Percentiles rank a stretch among this genome's conserved stretches.
Conservation (phyloP, 2,113 vertebrate genomes). For the Edolisoma coerulescens region DNA sequence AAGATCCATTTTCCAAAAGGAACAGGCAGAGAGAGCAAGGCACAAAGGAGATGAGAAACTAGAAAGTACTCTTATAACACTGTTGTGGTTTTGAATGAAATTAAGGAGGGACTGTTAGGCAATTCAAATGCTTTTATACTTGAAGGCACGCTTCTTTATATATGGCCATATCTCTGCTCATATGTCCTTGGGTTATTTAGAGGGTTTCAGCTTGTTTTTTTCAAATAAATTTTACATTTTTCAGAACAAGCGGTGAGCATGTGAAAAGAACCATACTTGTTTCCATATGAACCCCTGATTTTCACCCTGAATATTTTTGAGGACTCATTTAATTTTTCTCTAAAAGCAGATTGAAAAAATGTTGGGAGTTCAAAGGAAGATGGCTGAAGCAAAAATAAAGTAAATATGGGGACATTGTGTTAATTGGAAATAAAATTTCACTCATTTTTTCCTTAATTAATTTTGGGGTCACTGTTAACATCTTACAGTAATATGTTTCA, state of each 20-base stretch:
- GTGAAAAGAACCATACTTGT: neutral
- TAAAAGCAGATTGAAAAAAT: neutral
- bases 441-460: neutral
- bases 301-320: neutral
- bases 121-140: neutral
- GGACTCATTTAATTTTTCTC: neutral
- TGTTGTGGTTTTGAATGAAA: neutral
- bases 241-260: neutral
- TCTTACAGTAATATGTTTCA: neutral
- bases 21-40: neutral
- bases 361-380: neutral
- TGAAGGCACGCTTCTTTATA: neutral
- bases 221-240: neutral
- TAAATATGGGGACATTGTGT: neutral
- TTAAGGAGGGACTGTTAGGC: neutral
- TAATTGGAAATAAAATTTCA: neutral
- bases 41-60: neutral
- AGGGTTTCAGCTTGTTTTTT: fast-evolving
- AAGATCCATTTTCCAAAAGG: neutral
- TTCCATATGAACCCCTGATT: neutral
- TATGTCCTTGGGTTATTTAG: neutral
- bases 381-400: neutral
- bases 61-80: neutral
- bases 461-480: neutral
- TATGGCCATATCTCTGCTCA: neutral